Base-by-base conservation (phyloP, 2,888 invertebrate genomes). In the Galerucella pusilla region DNA sequence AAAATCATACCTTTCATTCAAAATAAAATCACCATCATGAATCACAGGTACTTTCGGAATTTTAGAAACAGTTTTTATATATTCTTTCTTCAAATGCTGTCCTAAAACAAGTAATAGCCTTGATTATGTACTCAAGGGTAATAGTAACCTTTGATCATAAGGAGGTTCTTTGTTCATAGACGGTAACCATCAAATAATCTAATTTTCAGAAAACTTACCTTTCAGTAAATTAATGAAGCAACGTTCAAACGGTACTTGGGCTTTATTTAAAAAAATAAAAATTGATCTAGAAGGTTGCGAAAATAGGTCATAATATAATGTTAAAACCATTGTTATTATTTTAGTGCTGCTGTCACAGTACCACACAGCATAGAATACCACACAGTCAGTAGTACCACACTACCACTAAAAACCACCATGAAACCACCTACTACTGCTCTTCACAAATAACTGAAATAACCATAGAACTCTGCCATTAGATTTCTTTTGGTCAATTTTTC, bases 1-100 rank as follows among this genome's bases (percentile, higher is more conserved):
- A 25, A 65, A 46, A 66, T 16, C 60, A 66, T 81, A 86, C 87
- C 86, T 91, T 86, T 92, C 92, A 35, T 88, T 88, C 4, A 92
- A 83, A 74, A 86, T 85, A 80, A 91, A 91, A 70, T 90, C 89
- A 80, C 89, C 88, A 81, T 92, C 90, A 66, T 90, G 89, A 70
- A 92, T 88, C 35, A 88, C 90, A 9, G 92, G 92, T 0, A 92
- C 90, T 82, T 89, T 89, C 76, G 89, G 86, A 80, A 91, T 90
- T 11, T 89, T 90, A 80, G 90, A 89, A 5, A 90, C 85, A 20
- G 85, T 83, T 76, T 87, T 82, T 76, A 86, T 86, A 81, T 86
- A 91, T 76, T 90, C 89, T 46, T 89, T 88, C 12, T 86, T 84
- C 10, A 88, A 81, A 78, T 91, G 90, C 82, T 89, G 90, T n/a